These are phyloP conservation scores for Thryonomys swinderianus DNA, from an alignment of 2,113 vertebrate genomes.

Conservation along the genomic window DNA sequence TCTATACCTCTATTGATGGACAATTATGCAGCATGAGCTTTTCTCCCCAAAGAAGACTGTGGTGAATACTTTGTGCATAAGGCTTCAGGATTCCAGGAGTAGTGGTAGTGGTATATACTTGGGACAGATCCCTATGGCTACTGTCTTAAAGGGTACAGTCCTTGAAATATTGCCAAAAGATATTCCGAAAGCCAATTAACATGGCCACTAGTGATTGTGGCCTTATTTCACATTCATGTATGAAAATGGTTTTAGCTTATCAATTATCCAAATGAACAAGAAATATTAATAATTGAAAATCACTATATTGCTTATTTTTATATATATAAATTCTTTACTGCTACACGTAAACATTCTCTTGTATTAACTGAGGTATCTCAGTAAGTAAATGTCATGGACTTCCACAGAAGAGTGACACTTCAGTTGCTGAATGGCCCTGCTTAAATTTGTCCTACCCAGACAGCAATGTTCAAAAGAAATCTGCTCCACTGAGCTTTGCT, in stretches of 20 bases:
- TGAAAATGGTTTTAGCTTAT: slow-evolving; percentile 46
- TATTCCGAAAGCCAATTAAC: slow-evolving; percentile 8
- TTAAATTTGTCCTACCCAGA: neutral
- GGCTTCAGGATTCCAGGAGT: neutral
- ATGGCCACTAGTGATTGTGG: neutral
- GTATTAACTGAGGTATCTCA: neutral
- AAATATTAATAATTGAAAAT: slow-evolving; percentile 51
- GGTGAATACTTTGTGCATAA: slow-evolving; percentile 35
- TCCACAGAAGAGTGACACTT: slow-evolving; percentile 9
- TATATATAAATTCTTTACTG: neutral
- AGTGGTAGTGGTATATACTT: neutral
- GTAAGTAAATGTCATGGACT: slow-evolving; percentile 39
- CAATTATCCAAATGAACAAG: slow-evolving; percentile 24
- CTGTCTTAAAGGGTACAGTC: neutral
- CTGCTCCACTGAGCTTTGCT: neutral
- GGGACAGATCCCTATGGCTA: neutral
- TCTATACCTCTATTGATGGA: neutral
- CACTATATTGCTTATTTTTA: slow-evolving; percentile 6
- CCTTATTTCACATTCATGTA: slow-evolving; percentile 24
- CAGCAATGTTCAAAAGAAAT: neutral
- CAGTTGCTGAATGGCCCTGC: neutral
- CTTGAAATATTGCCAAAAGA: neutral
- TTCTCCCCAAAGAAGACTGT: neutral
- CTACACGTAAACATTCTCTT: slow-evolving; percentile 31
- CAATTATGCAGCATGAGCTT: neutral